Conservation (phyloP, 2,797 vertebrate species). For the Poecilia gillii region DNA sequence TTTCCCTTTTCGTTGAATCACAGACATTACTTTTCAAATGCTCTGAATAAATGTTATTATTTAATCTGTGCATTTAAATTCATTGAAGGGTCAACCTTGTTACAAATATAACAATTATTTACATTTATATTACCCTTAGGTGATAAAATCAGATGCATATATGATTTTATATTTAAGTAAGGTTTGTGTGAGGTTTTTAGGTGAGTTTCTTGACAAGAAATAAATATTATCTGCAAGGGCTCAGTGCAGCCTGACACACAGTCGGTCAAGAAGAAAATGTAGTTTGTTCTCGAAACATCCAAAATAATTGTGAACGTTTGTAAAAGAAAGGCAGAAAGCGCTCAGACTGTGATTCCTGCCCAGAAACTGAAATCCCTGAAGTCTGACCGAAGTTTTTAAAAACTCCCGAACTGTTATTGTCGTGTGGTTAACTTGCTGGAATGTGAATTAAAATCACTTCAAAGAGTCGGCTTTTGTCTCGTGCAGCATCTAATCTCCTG, state of each 20-base stretch:
- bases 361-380: background rate
- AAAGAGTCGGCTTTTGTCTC: constrained; percentile 63
- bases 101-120: background rate
- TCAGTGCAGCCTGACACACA: background rate
- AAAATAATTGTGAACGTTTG: background rate
- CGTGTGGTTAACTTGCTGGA: constrained; percentile 23
- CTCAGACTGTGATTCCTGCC: background rate
- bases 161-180: background rate
- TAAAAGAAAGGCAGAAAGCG: background rate
- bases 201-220: background rate
- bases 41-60: background rate
- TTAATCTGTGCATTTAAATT: background rate
- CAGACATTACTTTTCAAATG: background rate
- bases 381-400: background rate
- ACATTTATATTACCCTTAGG: background rate
- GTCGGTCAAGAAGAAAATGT: background rate
- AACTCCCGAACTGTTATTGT: constrained; percentile 12
- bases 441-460: constrained; percentile 49
- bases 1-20: background rate
- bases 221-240: background rate
- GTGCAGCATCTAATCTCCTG: constrained; percentile 62
- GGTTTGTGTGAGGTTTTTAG: too few relatives aligned
- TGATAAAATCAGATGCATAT: background rate
- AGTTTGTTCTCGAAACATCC: too few relatives aligned
- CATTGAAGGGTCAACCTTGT: background rate